These are phyloP conservation scores for Siphamia tubifer DNA, from an alignment of 2,113 vertebrate species.

Conservation along the genomic window DNA sequence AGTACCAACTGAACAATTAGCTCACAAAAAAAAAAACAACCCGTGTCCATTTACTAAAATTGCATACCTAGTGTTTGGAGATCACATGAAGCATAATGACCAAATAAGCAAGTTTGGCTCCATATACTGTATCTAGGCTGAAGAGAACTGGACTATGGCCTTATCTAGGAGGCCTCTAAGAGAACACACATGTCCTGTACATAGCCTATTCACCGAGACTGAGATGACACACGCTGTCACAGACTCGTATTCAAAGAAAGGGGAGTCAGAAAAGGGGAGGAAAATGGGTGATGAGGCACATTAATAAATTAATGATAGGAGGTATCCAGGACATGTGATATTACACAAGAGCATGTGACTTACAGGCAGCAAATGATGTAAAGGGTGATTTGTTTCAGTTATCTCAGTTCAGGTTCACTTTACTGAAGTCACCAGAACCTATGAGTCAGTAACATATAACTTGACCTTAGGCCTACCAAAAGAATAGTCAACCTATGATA, in stretches of 20 bases:
- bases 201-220: neutral
- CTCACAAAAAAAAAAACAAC: neutral
- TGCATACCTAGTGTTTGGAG: neutral
- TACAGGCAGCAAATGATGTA: constrained; percentile 8
- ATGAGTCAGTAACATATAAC: neutral
- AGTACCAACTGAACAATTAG: neutral
- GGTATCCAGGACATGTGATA: constrained; percentile 25
- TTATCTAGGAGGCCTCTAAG: neutral
- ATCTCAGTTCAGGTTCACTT: neutral
- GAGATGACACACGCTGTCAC: neutral
- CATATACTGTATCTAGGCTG: neutral
- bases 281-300: neutral
- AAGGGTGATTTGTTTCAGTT: neutral
- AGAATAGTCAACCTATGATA: neutral
- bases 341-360: constrained; percentile 41
- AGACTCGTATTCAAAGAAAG: neutral
- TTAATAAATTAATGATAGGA: constrained; percentile 44
- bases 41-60: neutral
- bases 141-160: neutral
- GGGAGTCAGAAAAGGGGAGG: constrained; percentile 3
- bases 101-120: neutral
- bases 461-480: neutral
- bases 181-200: neutral
- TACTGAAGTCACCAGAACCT: neutral
- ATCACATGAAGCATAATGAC: neutral